Evolutionary conservation across 2,113 vertebrate genomes (phyloP).

Genomic region (Glareola pratincola): DNA sequence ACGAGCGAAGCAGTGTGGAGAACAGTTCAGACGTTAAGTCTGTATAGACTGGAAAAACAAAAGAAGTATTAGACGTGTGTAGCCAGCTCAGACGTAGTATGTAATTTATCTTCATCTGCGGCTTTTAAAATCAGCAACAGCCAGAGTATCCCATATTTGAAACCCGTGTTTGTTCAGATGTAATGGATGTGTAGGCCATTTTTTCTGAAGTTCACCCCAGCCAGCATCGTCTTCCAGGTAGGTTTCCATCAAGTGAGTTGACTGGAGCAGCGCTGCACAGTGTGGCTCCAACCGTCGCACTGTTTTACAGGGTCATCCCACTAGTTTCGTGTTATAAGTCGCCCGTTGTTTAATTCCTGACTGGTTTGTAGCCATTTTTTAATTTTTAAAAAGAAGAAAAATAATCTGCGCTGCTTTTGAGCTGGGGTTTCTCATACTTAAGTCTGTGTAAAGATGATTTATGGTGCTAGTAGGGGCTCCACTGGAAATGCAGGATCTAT

Average conservation of each 20-base stretch:
- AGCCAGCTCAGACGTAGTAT: not conserved
- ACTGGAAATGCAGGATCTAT: conserved; percentile 43
- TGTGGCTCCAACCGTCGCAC: not conserved
- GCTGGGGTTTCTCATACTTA: conserved; percentile 13
- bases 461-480: conserved; percentile 49
- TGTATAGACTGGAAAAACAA: not conserved
- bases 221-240: not conserved
- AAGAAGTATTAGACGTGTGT: not conserved
- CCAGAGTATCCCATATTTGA: not conserved
- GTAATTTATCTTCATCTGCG: conserved; percentile 22
- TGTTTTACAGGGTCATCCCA: not conserved
- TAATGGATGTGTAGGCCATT: not conserved
- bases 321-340: not conserved
- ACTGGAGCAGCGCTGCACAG: not conserved
- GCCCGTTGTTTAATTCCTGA: not conserved
- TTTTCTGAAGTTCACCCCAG: not conserved
- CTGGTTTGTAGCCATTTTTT: not conserved
- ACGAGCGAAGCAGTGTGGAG: not conserved
- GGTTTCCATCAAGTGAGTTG: not conserved
- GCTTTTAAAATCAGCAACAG: conserved; percentile 34
- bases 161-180: not conserved
- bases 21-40: not conserved
- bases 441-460: conserved; percentile 54
- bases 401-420: not conserved
- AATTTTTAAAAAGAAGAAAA: not conserved